Base-by-base conservation (phyloP, 2,113 vertebrate species). In the Morone chrysops region DNA sequence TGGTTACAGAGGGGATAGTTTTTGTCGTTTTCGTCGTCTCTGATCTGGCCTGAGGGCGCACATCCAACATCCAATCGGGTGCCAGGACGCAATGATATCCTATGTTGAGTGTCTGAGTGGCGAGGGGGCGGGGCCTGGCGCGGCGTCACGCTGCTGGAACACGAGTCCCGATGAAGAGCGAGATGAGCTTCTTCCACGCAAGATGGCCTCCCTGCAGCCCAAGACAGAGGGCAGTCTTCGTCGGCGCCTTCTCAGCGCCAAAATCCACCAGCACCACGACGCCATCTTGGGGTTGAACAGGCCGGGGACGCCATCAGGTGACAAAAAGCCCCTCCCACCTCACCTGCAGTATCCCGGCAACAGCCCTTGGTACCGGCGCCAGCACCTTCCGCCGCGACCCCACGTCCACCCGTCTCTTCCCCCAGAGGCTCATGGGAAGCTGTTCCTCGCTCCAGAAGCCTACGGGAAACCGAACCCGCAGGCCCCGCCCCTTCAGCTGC, bases 81-180 rank as follows among this genome's bases (percentile, higher is more conserved):
- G 3, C 5, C 17, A n/a, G 20, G 22, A 20, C 59, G 43, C 40
- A 41, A 95, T 95, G 95, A 95, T 94, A 53, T 89, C 93, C 0
- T 95, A 94, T 6, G 92, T 95, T 70, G 94, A 95, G 54, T 95
- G 95, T 63, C 90, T 95, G 20, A 85, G 92, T 0, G 84, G 87
- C 0, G 94, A 94, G 69, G 91, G 89, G 72, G 78, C 75, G 17
- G 90, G 78, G 65, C 90, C 89, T 16, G 76, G 83, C 0, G 70
- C 75, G 65, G 20, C 75, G 0, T 85, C 88, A 0, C 84, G 70
- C 54, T 95, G 94, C 70, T 95, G 94, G 92, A 93, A 89, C 41
- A 16, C 78, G 2, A 68, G 53, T 4, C 88, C 82, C 0, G 93
- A 92, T 6, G 94, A 94, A 22, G 94, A 95, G 10, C 77, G 7